Evolutionary conservation across 2,888 invertebrate species (phyloP), one percentile per base, ranked within the genome.

Genomic region (Spodoptera exigua): DNA sequence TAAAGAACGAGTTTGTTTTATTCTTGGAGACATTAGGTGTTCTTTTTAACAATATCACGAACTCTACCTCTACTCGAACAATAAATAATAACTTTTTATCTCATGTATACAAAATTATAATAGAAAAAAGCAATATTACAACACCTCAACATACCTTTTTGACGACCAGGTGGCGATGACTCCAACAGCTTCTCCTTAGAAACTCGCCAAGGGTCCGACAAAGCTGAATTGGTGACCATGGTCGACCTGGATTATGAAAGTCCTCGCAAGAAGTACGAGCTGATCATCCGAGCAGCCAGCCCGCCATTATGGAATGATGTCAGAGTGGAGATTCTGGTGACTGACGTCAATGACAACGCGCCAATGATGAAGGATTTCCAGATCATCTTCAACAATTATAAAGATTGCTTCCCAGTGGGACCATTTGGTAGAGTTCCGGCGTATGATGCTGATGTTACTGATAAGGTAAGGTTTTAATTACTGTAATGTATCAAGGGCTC

Each of bases 201-300:
- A 61, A 96, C 97, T 0, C 95, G 97, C 51, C 97, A 97, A 63
- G 98, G 97, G 0, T 96, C 96, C 0, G 97, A 98, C 76, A 96
- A 97, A 65, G 98, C 99, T 0, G 98, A 98, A 84, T 93, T 99
- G 2, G 95, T 98, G 0, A 98, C 98, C 0, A 96, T 97, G 94
- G 96, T 97, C 0, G 98, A 99, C 81, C 89, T 99, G 36, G 99
- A 99, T 91, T 99, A 99, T 86, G 99, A 99, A 87, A 98, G 98
- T n/a, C 95, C 97, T 0, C 96, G 97, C 64, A 99, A 99, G 87
- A 96, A 96, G 63, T 99, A 97, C 86, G 97, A 98, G 84, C 91
- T 99, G 2, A 95, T 98, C 17, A 96, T 99, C 3, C 94, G 99
- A 54, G 99, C 99, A 0, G 97, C 98, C 0, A 98, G 98, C 70